Evolutionary conservation across 2,888 invertebrate genomes (phyloP).

Genomic region (Adelognathus sp.): DNA sequence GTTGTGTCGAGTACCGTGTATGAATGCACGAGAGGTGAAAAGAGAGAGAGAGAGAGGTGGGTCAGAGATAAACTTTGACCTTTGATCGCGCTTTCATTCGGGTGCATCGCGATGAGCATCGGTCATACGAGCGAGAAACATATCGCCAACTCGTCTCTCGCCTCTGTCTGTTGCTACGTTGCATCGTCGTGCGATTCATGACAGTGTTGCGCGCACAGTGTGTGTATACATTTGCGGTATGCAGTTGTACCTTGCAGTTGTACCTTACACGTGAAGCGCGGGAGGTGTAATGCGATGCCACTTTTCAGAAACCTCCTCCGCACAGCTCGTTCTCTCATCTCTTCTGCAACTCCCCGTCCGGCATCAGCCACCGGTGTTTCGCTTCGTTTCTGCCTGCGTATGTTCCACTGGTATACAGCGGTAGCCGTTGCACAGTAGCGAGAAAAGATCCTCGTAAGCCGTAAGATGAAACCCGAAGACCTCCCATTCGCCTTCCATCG

Average conservation of each 20-base stretch:
- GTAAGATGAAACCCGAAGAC: conserved; percentile 71
- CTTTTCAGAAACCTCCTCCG: conserved; percentile 59
- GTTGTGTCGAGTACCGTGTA: conserved; percentile 18
- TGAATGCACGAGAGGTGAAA: not conserved
- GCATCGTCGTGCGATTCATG: conserved; percentile 27
- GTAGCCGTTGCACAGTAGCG: conserved; percentile 65
- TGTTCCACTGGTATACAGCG: not conserved
- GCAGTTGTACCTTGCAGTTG: conserved; percentile 28
- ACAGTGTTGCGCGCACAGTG: conserved; percentile 17
- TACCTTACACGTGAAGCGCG: conserved; percentile 44
- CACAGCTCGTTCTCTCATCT: conserved; percentile 53
- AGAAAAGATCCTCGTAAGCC: conserved; percentile 70
- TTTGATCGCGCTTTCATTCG: conserved; percentile 66
- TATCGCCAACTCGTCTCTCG: conserved; percentile 51
- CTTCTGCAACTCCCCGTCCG: conserved; percentile 25
- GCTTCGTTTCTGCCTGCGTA: conserved; percentile 21
- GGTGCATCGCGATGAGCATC: conserved; percentile 66
- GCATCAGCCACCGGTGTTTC: conserved; percentile 17
- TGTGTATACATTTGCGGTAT: conserved; percentile 3
- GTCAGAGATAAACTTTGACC: conserved; percentile 66
- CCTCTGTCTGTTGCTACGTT: not conserved
- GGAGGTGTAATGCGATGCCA: conserved; percentile 67
- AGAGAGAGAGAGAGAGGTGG: conserved; percentile 36
- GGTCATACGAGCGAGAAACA: conserved; percentile 64
- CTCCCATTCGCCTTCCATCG: conserved; percentile 20